Evolutionary conservation across 2,113 vertebrate genomes (phyloP).

Genomic region (Elgaria multicarinata): DNA sequence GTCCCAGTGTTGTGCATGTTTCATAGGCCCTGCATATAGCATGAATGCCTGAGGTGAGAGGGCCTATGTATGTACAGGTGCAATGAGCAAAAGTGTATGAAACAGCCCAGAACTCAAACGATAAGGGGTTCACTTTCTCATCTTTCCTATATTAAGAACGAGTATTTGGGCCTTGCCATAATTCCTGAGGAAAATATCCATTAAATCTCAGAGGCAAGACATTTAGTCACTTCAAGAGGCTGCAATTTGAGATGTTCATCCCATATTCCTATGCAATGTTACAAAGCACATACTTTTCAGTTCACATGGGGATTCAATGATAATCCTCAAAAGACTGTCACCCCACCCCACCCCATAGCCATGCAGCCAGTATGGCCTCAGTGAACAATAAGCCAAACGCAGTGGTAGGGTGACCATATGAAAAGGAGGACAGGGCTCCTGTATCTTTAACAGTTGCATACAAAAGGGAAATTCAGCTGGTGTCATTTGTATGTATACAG

Average conservation of each 20-base stretch:
- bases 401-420: too few species aligned
- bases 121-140: neutral
- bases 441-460: too few species aligned
- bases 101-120: neutral
- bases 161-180: neutral
- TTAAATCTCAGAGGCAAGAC: neutral
- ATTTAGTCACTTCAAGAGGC: neutral
- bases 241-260: neutral
- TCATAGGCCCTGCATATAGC: too few species aligned
- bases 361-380: neutral
- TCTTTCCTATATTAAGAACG: neutral
- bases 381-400: neutral
- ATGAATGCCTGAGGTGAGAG: too few species aligned
- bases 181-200: neutral
- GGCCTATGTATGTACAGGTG: neutral
- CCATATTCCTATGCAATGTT: neutral
- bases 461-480: too few species aligned
- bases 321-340: neutral
- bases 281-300: neutral
- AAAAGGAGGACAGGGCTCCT: too few species aligned
- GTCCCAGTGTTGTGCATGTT: too few species aligned
- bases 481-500: too few species aligned
- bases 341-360: neutral
- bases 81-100: neutral
- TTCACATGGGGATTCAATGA: neutral